phyloP scores from a whole-genome alignment of 2,888 invertebrate genomes.

The Cheilosia vernalis region DNA sequence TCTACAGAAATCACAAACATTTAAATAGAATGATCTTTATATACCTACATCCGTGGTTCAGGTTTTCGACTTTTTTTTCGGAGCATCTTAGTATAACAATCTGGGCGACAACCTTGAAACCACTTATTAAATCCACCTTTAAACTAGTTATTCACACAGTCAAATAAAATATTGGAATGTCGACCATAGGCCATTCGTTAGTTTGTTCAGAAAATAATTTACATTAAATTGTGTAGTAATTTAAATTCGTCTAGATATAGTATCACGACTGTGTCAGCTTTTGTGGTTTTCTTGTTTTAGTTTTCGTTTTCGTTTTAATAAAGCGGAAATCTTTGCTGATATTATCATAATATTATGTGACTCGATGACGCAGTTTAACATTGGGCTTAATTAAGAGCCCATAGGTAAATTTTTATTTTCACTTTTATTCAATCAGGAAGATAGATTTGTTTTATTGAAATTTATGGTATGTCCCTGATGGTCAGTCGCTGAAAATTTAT shows the following conservation, averaged over 20 bases:
- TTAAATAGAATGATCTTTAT: not conserved
- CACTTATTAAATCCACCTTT: constrained; percentile 25
- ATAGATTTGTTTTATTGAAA: too few species aligned
- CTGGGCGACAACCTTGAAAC: constrained; percentile 25
- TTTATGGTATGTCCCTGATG: too few species aligned
- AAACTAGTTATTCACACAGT: constrained; percentile 19
- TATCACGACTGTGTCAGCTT: not conserved
- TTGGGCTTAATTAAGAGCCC: too few species aligned
- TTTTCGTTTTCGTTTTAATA: not conserved
- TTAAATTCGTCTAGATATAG: not conserved
- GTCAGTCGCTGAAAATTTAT: too few species aligned
- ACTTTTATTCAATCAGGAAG: too few species aligned
- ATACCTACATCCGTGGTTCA: not conserved
- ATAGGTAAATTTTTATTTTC: too few species aligned
- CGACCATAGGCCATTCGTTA: not conserved
- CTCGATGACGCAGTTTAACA: too few species aligned
- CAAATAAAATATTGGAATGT: constrained; percentile 5
- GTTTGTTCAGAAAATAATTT: constrained; percentile 1
- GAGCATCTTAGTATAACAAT: constrained; percentile 21
- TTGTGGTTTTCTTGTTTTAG: not conserved
- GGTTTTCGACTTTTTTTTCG: not conserved
- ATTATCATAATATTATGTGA: too few species aligned
- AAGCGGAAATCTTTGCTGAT: not conserved
- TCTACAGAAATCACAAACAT: not conserved
- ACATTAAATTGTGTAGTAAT: constrained; percentile 17